These are phyloP conservation scores for Macrostomum cliftonense DNA, from an alignment of 2,888 invertebrate species.

Conservation along the genomic window DNA sequence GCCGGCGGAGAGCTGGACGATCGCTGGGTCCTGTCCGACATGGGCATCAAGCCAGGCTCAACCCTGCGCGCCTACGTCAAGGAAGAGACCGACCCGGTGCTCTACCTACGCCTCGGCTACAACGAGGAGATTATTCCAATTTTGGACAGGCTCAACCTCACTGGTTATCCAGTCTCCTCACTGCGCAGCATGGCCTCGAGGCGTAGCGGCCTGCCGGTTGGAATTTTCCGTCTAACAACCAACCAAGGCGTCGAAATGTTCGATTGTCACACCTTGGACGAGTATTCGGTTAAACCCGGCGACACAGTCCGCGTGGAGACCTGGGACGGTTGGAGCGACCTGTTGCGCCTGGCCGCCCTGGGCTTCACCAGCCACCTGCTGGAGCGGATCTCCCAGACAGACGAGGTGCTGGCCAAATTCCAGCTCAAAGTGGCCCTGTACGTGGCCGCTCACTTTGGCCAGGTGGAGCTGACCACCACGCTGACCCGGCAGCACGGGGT, in stretches of 20 bases:
- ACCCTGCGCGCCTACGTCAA: conserved; percentile 26
- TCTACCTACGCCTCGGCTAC: conserved; percentile 22
- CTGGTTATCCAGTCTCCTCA: conserved; percentile 20
- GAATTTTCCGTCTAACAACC: conserved; percentile 27
- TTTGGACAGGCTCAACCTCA: conserved; percentile 20
- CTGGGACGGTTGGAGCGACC: conserved; percentile 35
- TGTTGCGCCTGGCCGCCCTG: conserved; percentile 25
- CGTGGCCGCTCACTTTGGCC: conserved; percentile 30
- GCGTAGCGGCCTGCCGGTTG: conserved; percentile 30
- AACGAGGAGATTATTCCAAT: conserved; percentile 18
- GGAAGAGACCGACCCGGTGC: conserved; percentile 27
- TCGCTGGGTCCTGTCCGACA: conserved; percentile 28
- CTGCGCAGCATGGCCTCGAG: conserved; percentile 25
- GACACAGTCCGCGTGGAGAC: conserved; percentile 25
- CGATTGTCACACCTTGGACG: conserved; percentile 25
- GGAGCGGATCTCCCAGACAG: conserved; percentile 18
- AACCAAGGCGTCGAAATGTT: conserved; percentile 24
- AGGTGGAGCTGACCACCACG: conserved; percentile 28
- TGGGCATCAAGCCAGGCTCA: conserved; percentile 29
- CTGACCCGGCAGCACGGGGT: conserved; percentile 20
- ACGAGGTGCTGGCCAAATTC: conserved; percentile 25
- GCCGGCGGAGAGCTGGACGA: conserved; percentile 28
- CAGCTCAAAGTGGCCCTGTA: conserved; percentile 24
- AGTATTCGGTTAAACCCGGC: conserved; percentile 21
- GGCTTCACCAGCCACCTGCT: conserved; percentile 28